Conservation (phyloP, 2,113 vertebrate genomes). For the Ramphastos sulfuratus region DNA sequence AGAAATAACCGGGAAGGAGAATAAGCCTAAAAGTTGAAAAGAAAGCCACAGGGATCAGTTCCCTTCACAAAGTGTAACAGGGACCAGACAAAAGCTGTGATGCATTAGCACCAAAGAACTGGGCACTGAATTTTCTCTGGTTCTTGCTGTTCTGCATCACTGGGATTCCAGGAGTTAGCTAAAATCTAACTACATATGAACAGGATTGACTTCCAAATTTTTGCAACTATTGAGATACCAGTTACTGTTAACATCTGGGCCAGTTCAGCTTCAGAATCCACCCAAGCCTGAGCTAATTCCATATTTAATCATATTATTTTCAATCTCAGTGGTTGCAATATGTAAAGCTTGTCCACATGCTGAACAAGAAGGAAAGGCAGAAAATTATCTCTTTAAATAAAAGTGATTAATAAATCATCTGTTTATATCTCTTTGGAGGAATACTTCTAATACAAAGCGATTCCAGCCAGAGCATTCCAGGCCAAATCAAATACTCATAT, state of each 20-base stretch:
- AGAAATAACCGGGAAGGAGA: background rate
- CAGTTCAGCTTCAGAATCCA: constrained; percentile 14
- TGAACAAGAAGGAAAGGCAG: constrained; percentile 41
- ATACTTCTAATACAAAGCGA: constrained; percentile 58
- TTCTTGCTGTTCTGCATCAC: background rate
- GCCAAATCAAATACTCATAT: constrained; percentile 71
- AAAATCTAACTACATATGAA: background rate
- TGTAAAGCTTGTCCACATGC: constrained; percentile 40
- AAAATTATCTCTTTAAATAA: constrained; percentile 62
- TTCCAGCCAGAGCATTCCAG: constrained; percentile 15
- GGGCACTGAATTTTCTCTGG: background rate
- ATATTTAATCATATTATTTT: constrained; percentile 56
- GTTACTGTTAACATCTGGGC: constrained; percentile 43
- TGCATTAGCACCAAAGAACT: background rate
- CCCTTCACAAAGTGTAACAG: background rate
- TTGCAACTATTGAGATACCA: background rate
- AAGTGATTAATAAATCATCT: constrained; percentile 71
- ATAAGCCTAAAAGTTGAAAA: background rate
- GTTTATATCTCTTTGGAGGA: constrained; percentile 66
- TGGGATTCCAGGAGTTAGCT: background rate
- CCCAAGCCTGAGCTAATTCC: constrained; percentile 44
- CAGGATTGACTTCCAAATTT: background rate
- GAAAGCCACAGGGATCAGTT: background rate
- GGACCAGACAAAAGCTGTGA: background rate
- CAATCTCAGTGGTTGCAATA: constrained; percentile 31